phyloP scores from a whole-genome alignment of 2,797 vertebrate genomes.

The Triplophysa yarkandensis region DNA sequence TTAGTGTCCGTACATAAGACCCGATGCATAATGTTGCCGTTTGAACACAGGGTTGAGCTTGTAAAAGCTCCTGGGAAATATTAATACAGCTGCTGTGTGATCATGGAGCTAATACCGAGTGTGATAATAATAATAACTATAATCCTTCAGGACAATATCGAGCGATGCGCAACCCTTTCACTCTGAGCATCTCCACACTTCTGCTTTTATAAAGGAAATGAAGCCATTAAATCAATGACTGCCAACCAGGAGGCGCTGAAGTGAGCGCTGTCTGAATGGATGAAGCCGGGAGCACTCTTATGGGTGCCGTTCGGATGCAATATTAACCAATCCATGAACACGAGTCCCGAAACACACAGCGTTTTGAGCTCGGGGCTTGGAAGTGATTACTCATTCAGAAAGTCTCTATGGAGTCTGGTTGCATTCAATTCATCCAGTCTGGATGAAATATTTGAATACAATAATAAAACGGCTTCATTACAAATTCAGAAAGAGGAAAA shows the following conservation, averaged over 20 bases:
- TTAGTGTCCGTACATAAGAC: background rate
- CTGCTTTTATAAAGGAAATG: background rate
- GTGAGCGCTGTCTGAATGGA: background rate
- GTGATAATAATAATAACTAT: constrained; percentile 6
- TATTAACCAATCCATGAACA: background rate
- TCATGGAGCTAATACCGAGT: background rate
- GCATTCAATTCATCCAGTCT: background rate
- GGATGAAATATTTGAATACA: background rate
- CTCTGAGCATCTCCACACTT: background rate
- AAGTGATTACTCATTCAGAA: constrained; percentile 19
- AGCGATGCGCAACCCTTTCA: background rate
- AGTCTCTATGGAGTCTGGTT: constrained; percentile 14
- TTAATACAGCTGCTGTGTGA: background rate
- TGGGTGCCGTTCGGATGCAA: background rate
- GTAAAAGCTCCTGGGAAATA: background rate
- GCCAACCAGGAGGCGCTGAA: background rate
- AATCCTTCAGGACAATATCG: background rate
- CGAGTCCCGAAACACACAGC: too few relatives aligned
- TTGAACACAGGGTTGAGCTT: background rate
- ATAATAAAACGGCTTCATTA: background rate
- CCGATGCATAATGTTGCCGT: background rate
- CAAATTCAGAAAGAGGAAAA: background rate
- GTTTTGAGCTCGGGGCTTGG: background rate
- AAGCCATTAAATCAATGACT: background rate
- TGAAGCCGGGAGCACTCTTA: background rate